phyloP scores from a whole-genome alignment of 2,888 invertebrate species.

The Euproctis similis region DNA sequence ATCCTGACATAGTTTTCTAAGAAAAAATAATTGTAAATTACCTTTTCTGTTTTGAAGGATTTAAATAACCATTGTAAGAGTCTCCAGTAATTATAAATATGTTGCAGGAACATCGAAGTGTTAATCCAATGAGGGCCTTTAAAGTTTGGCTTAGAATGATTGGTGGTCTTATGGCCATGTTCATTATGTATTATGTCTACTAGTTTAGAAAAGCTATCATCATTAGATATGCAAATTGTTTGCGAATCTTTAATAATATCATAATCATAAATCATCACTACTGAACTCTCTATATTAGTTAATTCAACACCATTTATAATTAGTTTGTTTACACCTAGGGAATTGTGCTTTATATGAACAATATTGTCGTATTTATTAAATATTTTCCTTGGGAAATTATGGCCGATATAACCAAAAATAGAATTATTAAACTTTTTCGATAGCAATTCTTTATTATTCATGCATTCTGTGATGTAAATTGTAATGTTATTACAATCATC shows the following conservation, averaged over 20 bases:
- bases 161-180: constrained; percentile 11
- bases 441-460: constrained; percentile 17
- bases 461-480: constrained; percentile 44
- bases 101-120: constrained; percentile 58
- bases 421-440: constrained; percentile 12
- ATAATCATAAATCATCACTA: constrained; percentile 55
- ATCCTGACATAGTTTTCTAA: too few relatives aligned
- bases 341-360: constrained; percentile 26
- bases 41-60: constrained; percentile 26
- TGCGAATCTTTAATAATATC: constrained; percentile 49
- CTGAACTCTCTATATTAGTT: too few relatives aligned
- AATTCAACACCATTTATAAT: constrained; percentile 31
- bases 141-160: constrained; percentile 14
- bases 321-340: constrained; percentile 30
- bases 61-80: constrained; percentile 48
- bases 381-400: constrained; percentile 11
- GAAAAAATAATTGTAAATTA: too few relatives aligned
- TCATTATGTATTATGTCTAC: constrained; percentile 37
- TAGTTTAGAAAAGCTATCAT: constrained; percentile 43
- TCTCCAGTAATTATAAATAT: constrained; percentile 47
- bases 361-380: constrained; percentile 21
- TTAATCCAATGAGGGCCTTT: constrained; percentile 39
- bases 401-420: constrained; percentile 39
- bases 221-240: constrained; percentile 33
- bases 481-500: constrained; percentile 25